Evolutionary conservation across 2,113 vertebrate genomes (phyloP).

Genomic region (Dissostichus mawsoni): DNA sequence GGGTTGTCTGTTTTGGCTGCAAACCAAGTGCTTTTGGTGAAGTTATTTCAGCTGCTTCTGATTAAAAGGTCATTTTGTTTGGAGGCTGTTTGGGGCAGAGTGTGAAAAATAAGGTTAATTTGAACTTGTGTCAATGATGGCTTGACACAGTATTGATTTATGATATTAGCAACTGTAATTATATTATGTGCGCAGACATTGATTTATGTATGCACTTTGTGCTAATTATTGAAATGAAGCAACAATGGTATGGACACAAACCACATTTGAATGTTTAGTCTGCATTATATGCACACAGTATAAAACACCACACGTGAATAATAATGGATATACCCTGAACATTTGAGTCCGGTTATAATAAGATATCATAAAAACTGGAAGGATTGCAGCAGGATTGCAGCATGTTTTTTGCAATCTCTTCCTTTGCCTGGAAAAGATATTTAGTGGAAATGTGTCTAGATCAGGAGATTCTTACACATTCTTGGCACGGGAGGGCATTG

Average conservation of each 20-base stretch:
- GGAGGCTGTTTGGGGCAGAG: background rate
- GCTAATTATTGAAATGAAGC: background rate
- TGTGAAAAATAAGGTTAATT: conserved; percentile 29
- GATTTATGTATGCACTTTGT: conserved; percentile 16
- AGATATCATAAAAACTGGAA: background rate
- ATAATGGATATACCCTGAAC: background rate
- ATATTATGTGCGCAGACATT: conserved; percentile 2
- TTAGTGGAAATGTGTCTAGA: conserved; percentile 33
- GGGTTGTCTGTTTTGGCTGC: conserved; percentile 40
- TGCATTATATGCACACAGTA: background rate
- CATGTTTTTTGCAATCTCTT: background rate
- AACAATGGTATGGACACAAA: background rate
- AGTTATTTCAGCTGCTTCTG: conserved; percentile 10
- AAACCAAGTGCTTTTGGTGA: conserved; percentile 31
- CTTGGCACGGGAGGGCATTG: conserved; percentile 55
- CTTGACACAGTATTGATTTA: background rate
- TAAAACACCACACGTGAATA: background rate
- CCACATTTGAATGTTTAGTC: background rate
- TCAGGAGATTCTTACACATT: conserved; percentile 63
- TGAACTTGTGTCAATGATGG: conserved; percentile 8
- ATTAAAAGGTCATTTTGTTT: conserved; percentile 8
- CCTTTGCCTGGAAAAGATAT: conserved; percentile 30
- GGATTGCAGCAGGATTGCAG: conserved; percentile 36
- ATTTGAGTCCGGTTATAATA: background rate
- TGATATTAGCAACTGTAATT: conserved; percentile 10